Conservation (phyloP, 1,140 invertebrate genomes). For the Condylostylus longicornis region DNA sequence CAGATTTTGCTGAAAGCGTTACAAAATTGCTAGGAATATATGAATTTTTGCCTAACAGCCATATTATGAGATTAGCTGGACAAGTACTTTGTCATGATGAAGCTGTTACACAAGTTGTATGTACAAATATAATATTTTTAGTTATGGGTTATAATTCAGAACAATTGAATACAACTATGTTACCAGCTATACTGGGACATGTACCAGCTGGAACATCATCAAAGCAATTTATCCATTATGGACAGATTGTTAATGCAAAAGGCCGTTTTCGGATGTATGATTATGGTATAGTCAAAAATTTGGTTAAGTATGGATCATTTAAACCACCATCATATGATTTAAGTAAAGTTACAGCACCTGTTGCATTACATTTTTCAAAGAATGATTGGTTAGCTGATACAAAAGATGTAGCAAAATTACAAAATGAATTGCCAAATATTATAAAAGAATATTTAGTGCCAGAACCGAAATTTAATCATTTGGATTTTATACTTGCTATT, state of each 20-base stretch:
- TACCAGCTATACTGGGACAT: constrained; percentile 52
- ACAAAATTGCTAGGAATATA: constrained; percentile 26
- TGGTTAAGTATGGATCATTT: constrained; percentile 23
- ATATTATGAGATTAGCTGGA: constrained; percentile 18
- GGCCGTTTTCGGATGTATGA: constrained; percentile 29
- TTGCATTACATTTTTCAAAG: constrained; percentile 41
- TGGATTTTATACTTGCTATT: constrained; percentile 35
- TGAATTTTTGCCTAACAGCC: constrained; percentile 34
- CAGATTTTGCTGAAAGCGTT: neutral
- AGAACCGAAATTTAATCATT: constrained; percentile 31
- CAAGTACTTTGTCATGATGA: constrained; percentile 23
- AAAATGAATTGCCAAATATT: constrained; percentile 23
- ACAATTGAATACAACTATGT: constrained; percentile 39
- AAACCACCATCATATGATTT: constrained; percentile 42
- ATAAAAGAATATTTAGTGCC: constrained; percentile 24
- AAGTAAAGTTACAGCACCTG: constrained; percentile 37
- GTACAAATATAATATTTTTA: constrained; percentile 36
- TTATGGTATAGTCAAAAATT: constrained; percentile 22
- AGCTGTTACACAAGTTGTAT: constrained; percentile 28
- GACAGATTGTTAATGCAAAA: constrained; percentile 35
- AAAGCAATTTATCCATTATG: constrained; percentile 52
- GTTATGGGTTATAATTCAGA: constrained; percentile 34
- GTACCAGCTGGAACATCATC: constrained; percentile 55
- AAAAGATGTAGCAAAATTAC: constrained; percentile 26
- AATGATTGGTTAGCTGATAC: constrained; percentile 39